phyloP scores from a whole-genome alignment of 2,888 invertebrate genomes.

The Aleiodes testaceus region DNA sequence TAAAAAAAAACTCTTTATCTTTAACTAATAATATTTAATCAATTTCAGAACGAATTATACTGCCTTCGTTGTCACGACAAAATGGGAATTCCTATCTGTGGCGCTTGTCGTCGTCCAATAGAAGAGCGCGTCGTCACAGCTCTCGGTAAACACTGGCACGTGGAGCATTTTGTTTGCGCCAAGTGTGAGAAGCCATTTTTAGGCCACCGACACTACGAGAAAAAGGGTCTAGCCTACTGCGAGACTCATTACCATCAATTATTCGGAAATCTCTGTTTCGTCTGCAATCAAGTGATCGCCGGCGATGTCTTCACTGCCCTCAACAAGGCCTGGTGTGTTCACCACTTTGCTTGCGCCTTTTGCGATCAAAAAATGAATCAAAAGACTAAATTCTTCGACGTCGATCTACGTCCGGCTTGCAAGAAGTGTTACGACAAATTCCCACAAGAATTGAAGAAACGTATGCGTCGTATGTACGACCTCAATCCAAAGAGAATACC shows the following conservation, averaged over 20 bases:
- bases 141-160: constrained; percentile 98
- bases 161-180: constrained; percentile 99
- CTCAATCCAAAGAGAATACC: constrained; percentile 79
- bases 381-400: constrained; percentile 99
- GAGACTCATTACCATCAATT: constrained; percentile 99
- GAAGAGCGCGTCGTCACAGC: constrained; percentile 99
- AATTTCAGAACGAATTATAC: constrained; percentile 90
- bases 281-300: constrained; percentile 98
- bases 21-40: constrained; percentile 3
- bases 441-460: constrained; percentile 92
- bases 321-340: constrained; percentile 99
- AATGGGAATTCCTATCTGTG: constrained; percentile 99
- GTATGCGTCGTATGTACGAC: constrained; percentile 92
- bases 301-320: constrained; percentile 98
- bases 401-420: constrained; percentile 98
- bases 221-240: constrained; percentile 98
- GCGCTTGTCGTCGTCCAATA: constrained; percentile 98
- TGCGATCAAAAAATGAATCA: constrained; percentile 97
- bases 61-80: constrained; percentile 99
- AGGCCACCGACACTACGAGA: constrained; percentile 98
- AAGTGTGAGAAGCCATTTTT: constrained; percentile 99
- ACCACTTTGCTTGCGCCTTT: constrained; percentile 97
- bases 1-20: too few species aligned
- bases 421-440: constrained; percentile 98
- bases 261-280: constrained; percentile 98